A percentile compares a stretch with the other conserved stretches of the same genome.
Conservation (phyloP, 2,888 invertebrate genomes). For the Frankliniella intonsa region DNA sequence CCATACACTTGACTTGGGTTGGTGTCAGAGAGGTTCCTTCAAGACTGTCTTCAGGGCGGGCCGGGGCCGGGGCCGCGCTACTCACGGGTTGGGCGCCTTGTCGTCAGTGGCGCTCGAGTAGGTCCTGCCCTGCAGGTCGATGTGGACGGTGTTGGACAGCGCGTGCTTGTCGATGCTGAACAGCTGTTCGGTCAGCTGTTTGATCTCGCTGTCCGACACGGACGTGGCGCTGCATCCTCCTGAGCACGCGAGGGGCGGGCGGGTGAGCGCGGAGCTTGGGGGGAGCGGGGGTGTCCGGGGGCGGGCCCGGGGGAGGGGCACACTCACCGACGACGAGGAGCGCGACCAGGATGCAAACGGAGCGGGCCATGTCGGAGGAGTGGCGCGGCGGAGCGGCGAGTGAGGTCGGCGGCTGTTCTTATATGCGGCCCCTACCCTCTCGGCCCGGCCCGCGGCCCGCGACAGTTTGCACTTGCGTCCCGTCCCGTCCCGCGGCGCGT, state of each 20-base stretch:
- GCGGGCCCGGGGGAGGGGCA: neutral
- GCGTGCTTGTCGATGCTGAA: conserved; percentile 68
- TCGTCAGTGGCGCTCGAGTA: conserved; percentile 63
- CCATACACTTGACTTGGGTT: too few species aligned
- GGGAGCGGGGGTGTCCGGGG: neutral
- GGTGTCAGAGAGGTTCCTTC: too few species aligned
- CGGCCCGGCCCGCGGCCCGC: neutral
- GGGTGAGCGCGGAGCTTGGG: neutral
- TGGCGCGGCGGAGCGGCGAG: neutral
- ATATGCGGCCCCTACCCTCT: neutral
- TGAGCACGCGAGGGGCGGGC: too few species aligned
- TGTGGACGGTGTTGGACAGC: conserved; percentile 61
- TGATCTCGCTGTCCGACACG: conserved; percentile 56
- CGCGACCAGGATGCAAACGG: neutral
- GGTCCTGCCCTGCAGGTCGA: conserved; percentile 72
- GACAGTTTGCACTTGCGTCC: neutral
- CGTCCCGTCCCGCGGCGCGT: neutral
- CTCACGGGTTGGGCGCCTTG: conserved; percentile 72
- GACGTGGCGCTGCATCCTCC: neutral
- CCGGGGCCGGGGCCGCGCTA: too few species aligned
- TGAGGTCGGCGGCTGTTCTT: neutral
- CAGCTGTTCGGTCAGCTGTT: conserved; percentile 65
- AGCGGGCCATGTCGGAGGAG: neutral
- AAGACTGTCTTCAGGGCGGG: too few species aligned
- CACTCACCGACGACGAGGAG: neutral